Percentiles rank a stretch among this genome's conserved stretches.
Conservation (phyloP, 2,797 vertebrate genomes). For the Chrysocyon brachyurus region DNA sequence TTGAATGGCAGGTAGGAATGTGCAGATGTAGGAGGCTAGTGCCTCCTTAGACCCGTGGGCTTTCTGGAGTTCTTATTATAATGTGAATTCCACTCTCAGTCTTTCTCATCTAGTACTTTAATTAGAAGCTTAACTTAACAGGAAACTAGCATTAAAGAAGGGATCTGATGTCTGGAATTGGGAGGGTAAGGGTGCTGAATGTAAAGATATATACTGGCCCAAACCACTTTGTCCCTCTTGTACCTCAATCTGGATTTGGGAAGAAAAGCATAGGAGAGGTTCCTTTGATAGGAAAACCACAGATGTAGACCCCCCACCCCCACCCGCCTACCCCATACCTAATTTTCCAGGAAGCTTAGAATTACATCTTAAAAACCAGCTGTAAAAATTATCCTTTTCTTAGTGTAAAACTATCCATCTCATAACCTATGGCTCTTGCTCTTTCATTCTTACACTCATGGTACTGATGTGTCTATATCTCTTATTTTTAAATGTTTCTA, state of each 20-base stretch:
- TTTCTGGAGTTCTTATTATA: constrained; percentile 1
- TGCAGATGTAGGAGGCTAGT: neutral
- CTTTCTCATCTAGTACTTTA: neutral
- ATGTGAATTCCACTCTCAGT: neutral
- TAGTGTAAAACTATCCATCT: neutral
- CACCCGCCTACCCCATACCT: neutral
- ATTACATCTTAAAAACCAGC: constrained; percentile 5
- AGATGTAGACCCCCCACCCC: neutral
- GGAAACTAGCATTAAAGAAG: neutral
- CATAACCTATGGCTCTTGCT: neutral
- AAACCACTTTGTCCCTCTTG: neutral
- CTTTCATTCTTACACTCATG: constrained; percentile 14
- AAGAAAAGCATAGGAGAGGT: neutral
- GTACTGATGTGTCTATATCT: neutral
- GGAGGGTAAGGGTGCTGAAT: neutral
- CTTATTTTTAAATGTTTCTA: neutral
- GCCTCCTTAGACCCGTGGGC: neutral
- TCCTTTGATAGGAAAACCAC: neutral
- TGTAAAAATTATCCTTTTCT: neutral
- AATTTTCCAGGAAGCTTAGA: constrained; percentile 12
- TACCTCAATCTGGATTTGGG: neutral
- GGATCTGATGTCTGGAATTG: neutral
- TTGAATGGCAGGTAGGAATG: neutral
- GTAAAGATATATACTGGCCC: neutral
- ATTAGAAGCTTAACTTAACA: neutral